These are phyloP conservation scores for Spilarctia lutea DNA, from an alignment of 2,888 invertebrate genomes.

Conservation along the genomic window DNA sequence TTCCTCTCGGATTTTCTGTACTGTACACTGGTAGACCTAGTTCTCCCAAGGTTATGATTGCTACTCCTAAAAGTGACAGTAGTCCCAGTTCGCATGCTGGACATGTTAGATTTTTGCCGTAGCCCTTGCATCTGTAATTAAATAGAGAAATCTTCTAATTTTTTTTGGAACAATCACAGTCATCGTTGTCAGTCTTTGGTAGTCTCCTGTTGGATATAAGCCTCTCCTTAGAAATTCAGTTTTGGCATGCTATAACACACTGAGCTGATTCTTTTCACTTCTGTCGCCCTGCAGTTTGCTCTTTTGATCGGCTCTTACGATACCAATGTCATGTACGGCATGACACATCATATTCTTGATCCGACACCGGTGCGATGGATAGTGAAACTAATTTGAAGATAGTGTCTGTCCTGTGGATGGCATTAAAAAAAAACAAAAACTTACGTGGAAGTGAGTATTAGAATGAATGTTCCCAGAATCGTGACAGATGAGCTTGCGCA, in stretches of 20 bases:
- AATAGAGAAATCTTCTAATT: neutral
- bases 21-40: slow-evolving; percentile 58
- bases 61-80: slow-evolving; percentile 78
- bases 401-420: neutral
- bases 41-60: slow-evolving; percentile 62
- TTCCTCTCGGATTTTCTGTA: slow-evolving; percentile 60
- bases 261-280: too few relatives aligned
- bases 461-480: slow-evolving; percentile 83
- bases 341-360: too few relatives aligned
- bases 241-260: too few relatives aligned
- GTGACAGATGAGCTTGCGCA: slow-evolving; percentile 87
- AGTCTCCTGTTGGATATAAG: too few relatives aligned
- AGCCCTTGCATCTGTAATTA: slow-evolving; percentile 79
- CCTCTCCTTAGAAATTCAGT: too few relatives aligned
- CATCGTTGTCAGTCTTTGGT: neutral
- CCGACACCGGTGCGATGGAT: too few relatives aligned
- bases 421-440: slow-evolving; percentile 67
- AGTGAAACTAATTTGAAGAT: neutral
- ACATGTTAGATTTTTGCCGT: slow-evolving; percentile 83
- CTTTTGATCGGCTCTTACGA: too few relatives aligned
- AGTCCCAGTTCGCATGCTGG: slow-evolving; percentile 76
- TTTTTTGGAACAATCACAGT: neutral
- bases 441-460: slow-evolving; percentile 85
- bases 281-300: too few relatives aligned
- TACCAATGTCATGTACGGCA: too few relatives aligned